Base-by-base conservation (phyloP, 2,113 vertebrate species). In the Mesoclemmys tuberculata region DNA sequence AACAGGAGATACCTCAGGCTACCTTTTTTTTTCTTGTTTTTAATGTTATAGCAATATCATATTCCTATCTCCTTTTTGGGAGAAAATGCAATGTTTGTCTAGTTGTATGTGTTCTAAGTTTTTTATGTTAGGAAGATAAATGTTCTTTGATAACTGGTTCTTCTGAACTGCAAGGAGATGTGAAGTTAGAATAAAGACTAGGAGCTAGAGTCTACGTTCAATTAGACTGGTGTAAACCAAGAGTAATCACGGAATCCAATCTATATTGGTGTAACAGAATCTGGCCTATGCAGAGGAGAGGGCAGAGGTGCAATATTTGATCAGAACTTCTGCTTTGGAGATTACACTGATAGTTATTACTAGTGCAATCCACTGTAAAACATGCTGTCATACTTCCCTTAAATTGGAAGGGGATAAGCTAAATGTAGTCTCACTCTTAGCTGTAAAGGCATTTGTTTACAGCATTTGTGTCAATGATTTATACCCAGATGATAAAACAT, bases 401-500 rank as follows among this genome's bases (percentile, higher is more conserved):
- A 71, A 86, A 93, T 54, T 44, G 49, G 44, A 74, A 90, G 78
- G 41, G 68, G 58, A 75, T 4, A 84, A 96, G 1, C 44, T 56
- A 94, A 96, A 88, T 21, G 38, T 56, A 51, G 56, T 46, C 58
- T 75, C 86, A 77, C 90, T 91, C 46, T 82, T 46, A 84, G 75
- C 41, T 82, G 86, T 90, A 61, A 52, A 55, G 92, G 64, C 68
- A 84, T 95, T 95, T 95, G 92, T 94, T 96, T 93, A 93, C 90
- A 78, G 5, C 48, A 56, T 77, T 41, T 75, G 12, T 78, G 92
- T 96, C 95, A 96, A 96, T 90, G 90, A 95, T 93, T 91, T 92
- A 89, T 95, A 88, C n/a, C 49, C 61, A 31, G 21, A 58, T 81
- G 90, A 94, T 97, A 80, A 98, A 97, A 96, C 95, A 98, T 97